Conservation (phyloP, 2,888 invertebrate genomes). For the Eilema sororculum region DNA sequence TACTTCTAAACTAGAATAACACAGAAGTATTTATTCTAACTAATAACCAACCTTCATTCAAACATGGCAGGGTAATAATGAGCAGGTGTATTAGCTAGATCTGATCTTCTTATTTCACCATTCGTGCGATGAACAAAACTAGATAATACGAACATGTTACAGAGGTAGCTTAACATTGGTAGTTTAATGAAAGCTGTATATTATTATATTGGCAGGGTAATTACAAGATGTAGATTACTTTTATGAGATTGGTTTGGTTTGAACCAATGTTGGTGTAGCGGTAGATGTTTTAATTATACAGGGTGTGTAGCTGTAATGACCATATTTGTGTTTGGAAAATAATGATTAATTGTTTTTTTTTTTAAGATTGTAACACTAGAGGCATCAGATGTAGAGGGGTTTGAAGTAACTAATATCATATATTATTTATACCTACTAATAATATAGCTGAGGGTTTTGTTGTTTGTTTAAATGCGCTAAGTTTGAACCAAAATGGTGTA, state of each 20-base stretch:
- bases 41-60: constrained; percentile 43
- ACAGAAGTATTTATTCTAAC: constrained; percentile 43
- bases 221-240: constrained; percentile 55
- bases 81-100: constrained; percentile 45
- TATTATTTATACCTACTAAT: too few species aligned
- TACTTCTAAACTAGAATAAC: constrained; percentile 33
- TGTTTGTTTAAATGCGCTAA: not conserved
- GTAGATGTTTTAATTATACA: not conserved
- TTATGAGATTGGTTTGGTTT: constrained; percentile 37
- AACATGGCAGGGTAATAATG: constrained; percentile 50
- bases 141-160: constrained; percentile 44
- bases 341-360: not conserved
- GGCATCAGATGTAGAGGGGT: too few species aligned
- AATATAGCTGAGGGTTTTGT: not conserved
- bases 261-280: not conserved
- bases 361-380: too few species aligned
- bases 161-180: constrained; percentile 22
- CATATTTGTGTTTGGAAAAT: not conserved
- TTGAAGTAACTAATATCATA: too few species aligned
- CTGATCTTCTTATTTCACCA: constrained; percentile 50
- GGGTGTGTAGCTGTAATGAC: not conserved
- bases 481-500: too few species aligned
- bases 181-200: constrained; percentile 55
- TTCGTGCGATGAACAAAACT: constrained; percentile 32
- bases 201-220: constrained; percentile 61